Evolutionary conservation across 1,140 invertebrate genomes (phyloP), one percentile per base, ranked within the genome.

Genomic region (Eufriesea mexicana): DNA sequence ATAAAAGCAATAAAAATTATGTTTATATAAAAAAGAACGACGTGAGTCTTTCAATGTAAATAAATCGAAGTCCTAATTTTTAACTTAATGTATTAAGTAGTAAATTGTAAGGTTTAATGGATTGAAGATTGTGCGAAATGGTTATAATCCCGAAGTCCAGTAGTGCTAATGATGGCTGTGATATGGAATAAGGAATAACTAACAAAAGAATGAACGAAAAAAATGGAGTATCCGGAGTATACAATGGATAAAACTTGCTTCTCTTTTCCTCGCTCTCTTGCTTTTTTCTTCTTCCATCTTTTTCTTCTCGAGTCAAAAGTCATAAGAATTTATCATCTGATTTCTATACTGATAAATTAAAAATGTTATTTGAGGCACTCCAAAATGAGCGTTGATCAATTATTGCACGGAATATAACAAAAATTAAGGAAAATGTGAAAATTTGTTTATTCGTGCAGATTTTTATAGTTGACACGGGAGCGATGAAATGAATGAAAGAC

Each of bases 141-240:
- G 83, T 83, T 78, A 73, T 73, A 90, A 90, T 83, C 78, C 86
- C 79, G 83, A 89, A 87, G 85, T 89, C 84, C 85, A 81, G 86
- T 91, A 91, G 90, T 86, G 88, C 88, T 90, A 91, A 91, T 61
- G 81, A 91, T 91, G 91, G 90, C 91, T 91, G 91, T 91, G 91
- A 91, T 91, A 91, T 86, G 85, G 84, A 82, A 89, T 90, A 90
- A 89, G 88, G 66, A 89, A 86, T 62, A 89, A 64, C 35, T 80
- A 83, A 80, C 67, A 45, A 88, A 57, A 84, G 57, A 79, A 72
- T n/a, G 73, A 87, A 87, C 23, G 20, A 78, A 66, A 81, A 61
- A 74, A 62, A 71, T 49, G 51, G 8, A 68, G 49, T 51, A 42
- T 42, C 59, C 62, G 62, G 23, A 72, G 54, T 25, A 42, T 79